A percentile compares a stretch with the other conserved stretches of the same genome.
phyloP scores from a whole-genome alignment of 37 sponge, comb jelly and placozoan species.

The Haliclona indistincta region DNA sequence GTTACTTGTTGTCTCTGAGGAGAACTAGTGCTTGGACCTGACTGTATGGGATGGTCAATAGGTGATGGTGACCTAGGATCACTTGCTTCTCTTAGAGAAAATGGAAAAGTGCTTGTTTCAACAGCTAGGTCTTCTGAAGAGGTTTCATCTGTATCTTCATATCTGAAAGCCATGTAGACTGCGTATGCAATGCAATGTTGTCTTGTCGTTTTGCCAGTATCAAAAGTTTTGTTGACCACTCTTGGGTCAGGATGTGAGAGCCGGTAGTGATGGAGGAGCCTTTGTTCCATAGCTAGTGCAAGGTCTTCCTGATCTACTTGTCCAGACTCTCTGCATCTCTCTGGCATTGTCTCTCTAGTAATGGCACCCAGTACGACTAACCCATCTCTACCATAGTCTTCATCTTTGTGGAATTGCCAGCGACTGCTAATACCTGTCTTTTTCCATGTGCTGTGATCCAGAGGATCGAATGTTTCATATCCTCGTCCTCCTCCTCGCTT shows the following conservation, averaged over 20 bases:
- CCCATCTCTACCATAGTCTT: conserved; percentile 7
- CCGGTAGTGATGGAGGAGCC: background rate
- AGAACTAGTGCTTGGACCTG: background rate
- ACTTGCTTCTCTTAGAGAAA: no score
- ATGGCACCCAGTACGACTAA: conserved; percentile 1
- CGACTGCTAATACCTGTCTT: conserved; percentile 3
- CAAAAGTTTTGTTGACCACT: conserved; percentile 1
- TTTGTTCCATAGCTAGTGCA: conserved; percentile 4
- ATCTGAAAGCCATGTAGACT: background rate
- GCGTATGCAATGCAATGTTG: background rate
- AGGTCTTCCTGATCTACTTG: background rate
- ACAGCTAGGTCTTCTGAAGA: no score
- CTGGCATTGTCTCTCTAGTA: background rate
- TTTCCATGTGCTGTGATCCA: conserved; percentile 1
- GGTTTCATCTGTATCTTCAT: background rate
- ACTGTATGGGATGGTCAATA: background rate
- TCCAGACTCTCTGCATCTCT: no score
- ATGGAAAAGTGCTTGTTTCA: no score
- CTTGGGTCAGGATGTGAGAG: background rate
- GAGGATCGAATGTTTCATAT: background rate
- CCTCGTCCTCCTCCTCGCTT: background rate
- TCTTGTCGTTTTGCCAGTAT: background rate
- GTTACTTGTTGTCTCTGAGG: background rate
- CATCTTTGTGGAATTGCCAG: background rate
- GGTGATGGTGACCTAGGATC: background rate